Evolutionary conservation across 2,888 invertebrate species (phyloP).

Genomic region (Gymnocheta viridis): DNA sequence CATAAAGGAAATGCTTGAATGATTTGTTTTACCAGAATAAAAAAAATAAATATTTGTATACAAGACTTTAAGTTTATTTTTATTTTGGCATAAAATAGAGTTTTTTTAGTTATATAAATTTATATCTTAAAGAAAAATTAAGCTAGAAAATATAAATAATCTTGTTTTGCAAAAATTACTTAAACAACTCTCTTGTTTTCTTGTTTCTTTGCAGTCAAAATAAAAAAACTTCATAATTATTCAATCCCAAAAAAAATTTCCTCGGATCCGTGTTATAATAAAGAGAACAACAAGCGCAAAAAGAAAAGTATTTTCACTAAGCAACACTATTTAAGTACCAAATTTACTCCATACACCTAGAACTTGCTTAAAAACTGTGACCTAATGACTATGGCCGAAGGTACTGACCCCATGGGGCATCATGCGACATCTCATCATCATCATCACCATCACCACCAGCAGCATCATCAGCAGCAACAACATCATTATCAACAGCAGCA

Average conservation of each 20-base stretch:
- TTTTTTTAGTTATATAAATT: background rate
- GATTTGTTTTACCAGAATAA: slow-evolving; percentile 49
- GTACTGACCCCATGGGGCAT: slow-evolving; percentile 85
- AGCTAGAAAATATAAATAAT: background rate
- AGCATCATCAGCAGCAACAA: slow-evolving; percentile 73
- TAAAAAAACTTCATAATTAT: background rate
- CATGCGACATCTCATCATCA: slow-evolving; percentile 80
- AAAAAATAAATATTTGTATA: background rate
- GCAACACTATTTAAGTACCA: background rate
- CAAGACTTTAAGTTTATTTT: background rate
- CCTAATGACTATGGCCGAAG: slow-evolving; percentile 90
- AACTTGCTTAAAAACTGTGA: slow-evolving; percentile 77
- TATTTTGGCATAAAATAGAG: slow-evolving; percentile 39
- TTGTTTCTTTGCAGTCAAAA: slow-evolving; percentile 1
- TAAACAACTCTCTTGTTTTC: background rate
- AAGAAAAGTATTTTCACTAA: background rate
- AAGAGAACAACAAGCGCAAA: background rate
- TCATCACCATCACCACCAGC: slow-evolving; percentile 77
- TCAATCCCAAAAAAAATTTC: background rate
- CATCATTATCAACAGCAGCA: slow-evolving; percentile 74
- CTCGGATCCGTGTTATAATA: background rate
- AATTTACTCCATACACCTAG: slow-evolving; percentile 5
- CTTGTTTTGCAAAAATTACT: background rate
- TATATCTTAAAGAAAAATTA: background rate
- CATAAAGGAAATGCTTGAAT: slow-evolving; percentile 65